Base-by-base conservation (phyloP, 2,888 invertebrate genomes). In the Nebria salina region DNA sequence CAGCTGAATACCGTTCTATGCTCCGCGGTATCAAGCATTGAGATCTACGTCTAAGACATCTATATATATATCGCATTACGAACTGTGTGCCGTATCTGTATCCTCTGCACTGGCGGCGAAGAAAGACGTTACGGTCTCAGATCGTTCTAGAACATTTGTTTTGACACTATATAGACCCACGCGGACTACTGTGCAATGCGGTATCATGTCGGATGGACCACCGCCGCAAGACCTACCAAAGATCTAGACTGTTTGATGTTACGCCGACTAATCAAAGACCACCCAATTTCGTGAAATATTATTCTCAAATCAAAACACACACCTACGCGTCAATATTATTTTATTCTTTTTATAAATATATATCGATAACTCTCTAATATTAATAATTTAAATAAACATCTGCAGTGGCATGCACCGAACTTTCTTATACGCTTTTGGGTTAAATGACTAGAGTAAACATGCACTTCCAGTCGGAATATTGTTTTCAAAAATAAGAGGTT, bases 221-320 rank as follows among this genome's bases (percentile, higher is more conserved):
- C 76, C 77, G 54, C 76, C 54, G 42, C 72, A 42, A 20, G 64
- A 72, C 43, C 42, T 26, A n/a, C 54, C 34, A 34, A 65, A 75
- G 75, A 15, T 15, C n/a, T 11, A 9, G 65, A 76, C 20, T 65
- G 43, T 78, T 78, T 78, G 78, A 78, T 77, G 34, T 65, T 68
- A 70, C 15, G 73, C 78, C 78, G 78, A 68, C 68, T 43, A 41
- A 66, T n/a, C 72, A 54, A 73, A 77, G 78, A 78, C 78, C 78
- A 78, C 78, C 78, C 78, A 78, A 78, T 65, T 65, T 73, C 20
- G 73, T 72, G 73, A 78, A 78, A 78, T 78, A 78, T 78, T 73
- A 73, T 65, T 70, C 5, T 70, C 20, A 8, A n/a, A 26, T 70
- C 34, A 4, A 66, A n/a, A 70, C 8, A 13, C 70, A 11, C 13